Conservation (phyloP, 2,113 vertebrate species). For the Ophiodon elongatus region DNA sequence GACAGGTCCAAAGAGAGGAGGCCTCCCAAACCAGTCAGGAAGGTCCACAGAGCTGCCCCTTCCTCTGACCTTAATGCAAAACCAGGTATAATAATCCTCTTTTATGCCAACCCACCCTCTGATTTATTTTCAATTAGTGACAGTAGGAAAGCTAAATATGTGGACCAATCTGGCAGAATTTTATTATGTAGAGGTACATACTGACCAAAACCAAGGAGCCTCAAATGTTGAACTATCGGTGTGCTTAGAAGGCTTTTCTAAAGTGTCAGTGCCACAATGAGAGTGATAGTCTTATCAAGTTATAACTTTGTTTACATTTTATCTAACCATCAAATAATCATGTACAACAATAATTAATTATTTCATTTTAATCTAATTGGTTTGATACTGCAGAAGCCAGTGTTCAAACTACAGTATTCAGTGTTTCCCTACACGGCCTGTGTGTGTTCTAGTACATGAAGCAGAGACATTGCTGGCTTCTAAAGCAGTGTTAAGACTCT, state of each 20-base stretch:
- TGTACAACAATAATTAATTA: not conserved
- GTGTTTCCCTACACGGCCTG: not conserved
- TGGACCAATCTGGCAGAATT: slow-evolving; percentile 41
- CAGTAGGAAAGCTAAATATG: slow-evolving; percentile 44
- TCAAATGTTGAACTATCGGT: not conserved
- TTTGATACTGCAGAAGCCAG: not conserved
- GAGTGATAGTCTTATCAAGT: not conserved
- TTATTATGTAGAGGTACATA: slow-evolving; percentile 12
- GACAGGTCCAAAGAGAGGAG: slow-evolving; percentile 88
- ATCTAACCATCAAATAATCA: not conserved
- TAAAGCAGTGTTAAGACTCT: slow-evolving; percentile 37
- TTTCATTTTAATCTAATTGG: not conserved
- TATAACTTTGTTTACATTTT: not conserved
- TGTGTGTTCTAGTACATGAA: slow-evolving; percentile 18
- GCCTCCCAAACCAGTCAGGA: slow-evolving; percentile 87
- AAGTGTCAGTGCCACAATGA: not conserved
- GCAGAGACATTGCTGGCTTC: slow-evolving; percentile 17
- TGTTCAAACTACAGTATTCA: not conserved
- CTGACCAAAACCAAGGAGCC: slow-evolving; percentile 8
- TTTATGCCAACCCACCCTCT: slow-evolving; percentile 31
- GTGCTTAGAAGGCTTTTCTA: slow-evolving; percentile 2
- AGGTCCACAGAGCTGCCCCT: slow-evolving; percentile 87
- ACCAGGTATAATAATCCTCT: slow-evolving; percentile 85
- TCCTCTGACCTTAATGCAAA: slow-evolving; percentile 85
- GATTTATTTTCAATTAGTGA: slow-evolving; percentile 58